Base-by-base conservation (phyloP, 2,888 invertebrate genomes). In the Sabellastarte sp. region DNA sequence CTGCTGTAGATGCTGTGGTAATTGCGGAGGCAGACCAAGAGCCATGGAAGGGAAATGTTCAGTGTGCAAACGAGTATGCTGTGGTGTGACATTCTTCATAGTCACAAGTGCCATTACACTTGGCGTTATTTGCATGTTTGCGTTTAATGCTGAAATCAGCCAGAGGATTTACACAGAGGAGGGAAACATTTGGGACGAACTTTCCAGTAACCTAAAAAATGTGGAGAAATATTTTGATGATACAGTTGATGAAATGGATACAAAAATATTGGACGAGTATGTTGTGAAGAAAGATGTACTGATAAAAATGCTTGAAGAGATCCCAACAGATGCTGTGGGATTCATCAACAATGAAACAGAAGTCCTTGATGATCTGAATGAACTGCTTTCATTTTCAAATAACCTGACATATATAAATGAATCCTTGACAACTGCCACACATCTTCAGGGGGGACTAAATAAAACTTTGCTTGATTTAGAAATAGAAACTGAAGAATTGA, bases 1-100 rank as follows among this genome's bases (percentile, higher is more conserved):
- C 26, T 57, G 57, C 32, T 57, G 57, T 32, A 29, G 57, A 15
- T 57, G 57, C n/a, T 29, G 10, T 1, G 57, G 57, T 2, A 29
- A 26, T 2, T 57, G 57, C 31, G 57, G 57, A 31, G 31, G 57
- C 31, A 57, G 31, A 31, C 29, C 26, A 26, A 24, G 24, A 29
- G 15, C 31, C n/a, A 26, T 26, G 31, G 31, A 32, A 10, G 57
- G 32, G n/a, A n/a, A 31, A n/a, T 32, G 57, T 4, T 26, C 31
- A 10, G 31, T 31, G 20, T 57, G 57, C n/a, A 24, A 31, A 26
- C 31, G 30, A n/a, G 31, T 57, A 26, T 10, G 57, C 30, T 57
- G 57, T n/a, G 57, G 57, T 24, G 24, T 32, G 26, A 31, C 31
- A 2, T n/a, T 57, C 30, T 31, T 57, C 20, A 31, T 57, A 29